Evolutionary conservation across 2,888 invertebrate genomes (phyloP), one percentile per base, ranked within the genome.

Genomic region (Diaprepes abbreviatus): DNA sequence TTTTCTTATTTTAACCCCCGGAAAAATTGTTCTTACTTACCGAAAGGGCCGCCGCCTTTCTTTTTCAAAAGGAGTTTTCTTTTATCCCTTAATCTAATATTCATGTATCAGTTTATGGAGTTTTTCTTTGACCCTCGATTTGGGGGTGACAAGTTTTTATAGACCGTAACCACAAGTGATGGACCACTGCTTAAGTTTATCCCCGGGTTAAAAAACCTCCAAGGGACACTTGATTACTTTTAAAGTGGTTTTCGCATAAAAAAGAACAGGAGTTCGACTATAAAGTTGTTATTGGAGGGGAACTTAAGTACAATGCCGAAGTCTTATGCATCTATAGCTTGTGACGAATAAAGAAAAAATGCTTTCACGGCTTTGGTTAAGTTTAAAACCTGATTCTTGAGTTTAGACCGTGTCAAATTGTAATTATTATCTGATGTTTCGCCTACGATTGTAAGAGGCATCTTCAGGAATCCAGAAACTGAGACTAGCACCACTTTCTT

Each of bases 81-180:
- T 73, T 72, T 69, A 69, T 70, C 72, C 76, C 74, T 73, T 78
- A 78, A 78, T 78, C 78, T 78, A 78, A 78, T 78, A 78, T 78
- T 78, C 78, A 78, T 78, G 78, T 78, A 76, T 73, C 74, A 77
- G 75, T 77, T 77, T 76, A 76, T 76, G 76, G 76, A 76, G 73
- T 74, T 74, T 71, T 73, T 75, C 70, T 73, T 73, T 75, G 75
- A 76, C 76, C 76, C 76, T 74, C 69, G 70, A 52, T 66, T 69
- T 58, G 72, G 77, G n/a, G 75, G 75, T 74, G 77, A 78, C 77
- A 76, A 73, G 74, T 76, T 77, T 77, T 77, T 75, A 75, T 76
- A 69, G 71, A 70, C 70, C 72, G 70, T 69, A 73, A 74, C 76
- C 76, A 73, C 76, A 74, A 74, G 71, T 76, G 76, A 76, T 75